phyloP scores from a whole-genome alignment of 1,140 invertebrate genomes.

The Mercenaria mercenaria region DNA sequence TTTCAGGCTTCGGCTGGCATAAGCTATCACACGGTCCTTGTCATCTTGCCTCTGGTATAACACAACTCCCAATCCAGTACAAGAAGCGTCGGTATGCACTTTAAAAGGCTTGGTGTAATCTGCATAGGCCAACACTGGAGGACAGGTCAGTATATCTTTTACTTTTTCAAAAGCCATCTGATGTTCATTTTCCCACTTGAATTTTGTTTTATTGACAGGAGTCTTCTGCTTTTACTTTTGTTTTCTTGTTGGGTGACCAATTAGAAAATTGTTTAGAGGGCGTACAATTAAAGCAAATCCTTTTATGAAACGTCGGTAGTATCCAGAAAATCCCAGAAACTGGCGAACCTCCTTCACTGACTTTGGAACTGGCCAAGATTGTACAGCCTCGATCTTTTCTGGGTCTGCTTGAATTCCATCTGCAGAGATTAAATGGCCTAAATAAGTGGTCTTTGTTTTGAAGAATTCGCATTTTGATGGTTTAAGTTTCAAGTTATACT shows the following conservation, averaged over 20 bases:
- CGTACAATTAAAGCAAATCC: conserved; percentile 73
- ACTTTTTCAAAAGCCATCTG: conserved; percentile 68
- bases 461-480: conserved; percentile 83
- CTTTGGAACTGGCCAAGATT: conserved; percentile 82
- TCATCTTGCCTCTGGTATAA: conserved; percentile 72
- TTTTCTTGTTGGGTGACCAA: conserved; percentile 11
- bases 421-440: conserved; percentile 71
- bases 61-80: conserved; percentile 73
- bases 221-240: conserved; percentile 10
- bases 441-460: conserved; percentile 69
- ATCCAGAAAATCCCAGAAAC: conserved; percentile 86
- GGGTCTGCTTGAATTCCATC: conserved; percentile 73
- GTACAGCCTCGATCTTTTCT: conserved; percentile 71
- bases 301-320: conserved; percentile 84
- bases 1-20: conserved; percentile 48
- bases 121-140: conserved; percentile 69
- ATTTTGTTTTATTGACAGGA: background rate
- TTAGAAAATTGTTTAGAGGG: conserved; percentile 71
- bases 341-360: conserved; percentile 68
- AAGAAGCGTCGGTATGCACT: conserved; percentile 72
- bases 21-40: background rate
- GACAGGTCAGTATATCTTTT: conserved; percentile 20
- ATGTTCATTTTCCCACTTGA: conserved; percentile 61
- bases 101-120: conserved; percentile 66
- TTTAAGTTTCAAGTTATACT: conserved; percentile 63